Evolutionary conservation across 2,797 vertebrate genomes (phyloP).

Genomic region (Eospalax fontanierii): DNA sequence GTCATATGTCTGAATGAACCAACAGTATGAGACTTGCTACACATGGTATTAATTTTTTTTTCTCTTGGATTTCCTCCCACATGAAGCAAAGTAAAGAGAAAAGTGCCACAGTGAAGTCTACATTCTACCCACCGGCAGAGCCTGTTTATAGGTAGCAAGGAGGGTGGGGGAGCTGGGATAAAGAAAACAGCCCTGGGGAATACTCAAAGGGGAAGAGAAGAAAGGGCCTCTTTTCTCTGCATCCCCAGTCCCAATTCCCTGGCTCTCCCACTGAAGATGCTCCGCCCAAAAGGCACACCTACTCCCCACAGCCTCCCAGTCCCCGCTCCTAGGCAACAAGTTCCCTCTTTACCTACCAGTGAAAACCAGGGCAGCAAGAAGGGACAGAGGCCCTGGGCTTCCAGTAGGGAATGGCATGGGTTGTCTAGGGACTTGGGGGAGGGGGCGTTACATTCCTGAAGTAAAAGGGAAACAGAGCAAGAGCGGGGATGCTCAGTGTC

Average conservation of each 20-base stretch:
- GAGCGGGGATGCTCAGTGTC: background rate
- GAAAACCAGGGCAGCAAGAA: background rate
- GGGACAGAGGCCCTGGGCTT: background rate
- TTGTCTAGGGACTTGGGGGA: too few species aligned
- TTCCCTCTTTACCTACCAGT: background rate
- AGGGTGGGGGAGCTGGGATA: background rate
- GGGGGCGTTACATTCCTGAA: background rate
- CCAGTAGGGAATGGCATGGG: background rate
- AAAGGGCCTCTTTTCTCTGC: background rate
- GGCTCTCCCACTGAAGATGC: background rate
- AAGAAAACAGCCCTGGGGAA: background rate
- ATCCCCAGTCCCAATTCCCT: background rate
- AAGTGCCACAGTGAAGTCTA: background rate
- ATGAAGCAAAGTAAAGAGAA: slow-evolving; percentile 56
- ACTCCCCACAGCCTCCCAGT: background rate
- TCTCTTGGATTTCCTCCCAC: slow-evolving; percentile 70
- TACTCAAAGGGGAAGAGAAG: background rate
- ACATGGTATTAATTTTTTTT: slow-evolving; percentile 75
- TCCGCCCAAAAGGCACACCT: background rate
- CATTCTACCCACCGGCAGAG: background rate
- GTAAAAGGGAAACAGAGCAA: background rate
- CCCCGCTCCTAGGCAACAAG: background rate
- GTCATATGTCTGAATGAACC: slow-evolving; percentile 66
- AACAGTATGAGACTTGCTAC: slow-evolving; percentile 42
- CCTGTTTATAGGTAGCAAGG: background rate